These are phyloP conservation scores for Drosophila koepferae DNA, from an alignment of 2,888 invertebrate species.

Conservation along the genomic window DNA sequence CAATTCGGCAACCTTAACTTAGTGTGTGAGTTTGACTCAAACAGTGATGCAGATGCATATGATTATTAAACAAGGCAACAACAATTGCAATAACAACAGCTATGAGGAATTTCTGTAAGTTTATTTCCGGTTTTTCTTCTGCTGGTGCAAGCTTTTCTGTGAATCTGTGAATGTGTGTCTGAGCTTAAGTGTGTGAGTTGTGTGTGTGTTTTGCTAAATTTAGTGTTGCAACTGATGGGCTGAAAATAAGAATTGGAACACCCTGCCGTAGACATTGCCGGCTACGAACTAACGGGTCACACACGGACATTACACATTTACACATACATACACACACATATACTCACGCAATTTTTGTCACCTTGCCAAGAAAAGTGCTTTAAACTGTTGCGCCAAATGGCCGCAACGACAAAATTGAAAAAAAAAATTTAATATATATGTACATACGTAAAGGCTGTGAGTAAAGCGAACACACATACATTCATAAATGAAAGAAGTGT, in stretches of 20 bases:
- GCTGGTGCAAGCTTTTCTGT: constrained; percentile 29
- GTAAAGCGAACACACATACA: constrained; percentile 5
- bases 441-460: background rate
- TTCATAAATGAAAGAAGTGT: background rate
- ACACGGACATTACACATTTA: constrained; percentile 4
- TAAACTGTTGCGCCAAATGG: constrained; percentile 69
- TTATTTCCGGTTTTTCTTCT: constrained; percentile 44
- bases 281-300: constrained; percentile 51
- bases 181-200: constrained; percentile 16
- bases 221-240: constrained; percentile 67
- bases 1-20: constrained; percentile 54
- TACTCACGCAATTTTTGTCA: constrained; percentile 55
- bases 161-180: constrained; percentile 23
- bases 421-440: constrained; percentile 32
- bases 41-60: constrained; percentile 54
- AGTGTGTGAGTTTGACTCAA: constrained; percentile 43
- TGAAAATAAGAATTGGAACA: constrained; percentile 82
- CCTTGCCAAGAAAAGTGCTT: constrained; percentile 63
- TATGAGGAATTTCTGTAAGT: constrained; percentile 76
- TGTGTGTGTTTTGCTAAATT: constrained; percentile 66
- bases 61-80: constrained; percentile 38
- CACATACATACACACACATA: constrained; percentile 16
- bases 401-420: constrained; percentile 25
- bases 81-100: constrained; percentile 30
- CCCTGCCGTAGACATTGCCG: constrained; percentile 69